Evolutionary conservation across 2,113 vertebrate species (phyloP).

Genomic region (Rhinolophus ferrumequinum): DNA sequence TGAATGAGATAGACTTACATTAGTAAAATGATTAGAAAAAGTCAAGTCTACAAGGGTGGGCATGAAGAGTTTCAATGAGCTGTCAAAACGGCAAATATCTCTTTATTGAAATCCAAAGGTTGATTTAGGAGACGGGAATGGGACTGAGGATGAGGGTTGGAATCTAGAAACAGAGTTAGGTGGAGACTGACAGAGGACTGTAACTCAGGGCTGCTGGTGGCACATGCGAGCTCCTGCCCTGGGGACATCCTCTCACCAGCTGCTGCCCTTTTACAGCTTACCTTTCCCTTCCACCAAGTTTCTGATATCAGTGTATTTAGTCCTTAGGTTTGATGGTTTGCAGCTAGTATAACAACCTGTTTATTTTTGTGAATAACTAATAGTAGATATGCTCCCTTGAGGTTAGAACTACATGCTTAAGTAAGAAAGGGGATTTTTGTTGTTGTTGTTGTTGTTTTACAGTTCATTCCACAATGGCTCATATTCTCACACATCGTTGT

Average conservation of each 20-base stretch:
- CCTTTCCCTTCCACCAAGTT: neutral
- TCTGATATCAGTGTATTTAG: neutral
- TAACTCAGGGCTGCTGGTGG: neutral
- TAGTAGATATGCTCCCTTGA: neutral
- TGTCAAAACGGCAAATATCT: neutral
- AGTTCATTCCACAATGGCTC: neutral
- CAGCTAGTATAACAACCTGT: neutral
- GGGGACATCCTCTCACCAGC: neutral
- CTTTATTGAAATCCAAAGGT: neutral
- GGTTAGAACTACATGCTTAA: neutral
- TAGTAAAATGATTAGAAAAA: neutral
- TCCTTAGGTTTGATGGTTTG: neutral
- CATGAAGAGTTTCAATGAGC: neutral
- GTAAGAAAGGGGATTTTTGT: neutral
- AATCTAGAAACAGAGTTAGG: neutral
- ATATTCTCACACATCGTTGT: neutral
- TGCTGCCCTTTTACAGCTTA: neutral
- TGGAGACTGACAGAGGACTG: neutral
- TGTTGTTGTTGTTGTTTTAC: neutral
- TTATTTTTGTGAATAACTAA: constrained; percentile 20
- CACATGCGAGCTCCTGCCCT: neutral
- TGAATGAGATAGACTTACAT: neutral
- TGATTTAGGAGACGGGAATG: neutral
- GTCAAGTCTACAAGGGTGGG: neutral
- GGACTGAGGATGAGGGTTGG: neutral